phyloP scores from a whole-genome alignment of 2,113 vertebrate genomes.

The Electrona antarctica region DNA sequence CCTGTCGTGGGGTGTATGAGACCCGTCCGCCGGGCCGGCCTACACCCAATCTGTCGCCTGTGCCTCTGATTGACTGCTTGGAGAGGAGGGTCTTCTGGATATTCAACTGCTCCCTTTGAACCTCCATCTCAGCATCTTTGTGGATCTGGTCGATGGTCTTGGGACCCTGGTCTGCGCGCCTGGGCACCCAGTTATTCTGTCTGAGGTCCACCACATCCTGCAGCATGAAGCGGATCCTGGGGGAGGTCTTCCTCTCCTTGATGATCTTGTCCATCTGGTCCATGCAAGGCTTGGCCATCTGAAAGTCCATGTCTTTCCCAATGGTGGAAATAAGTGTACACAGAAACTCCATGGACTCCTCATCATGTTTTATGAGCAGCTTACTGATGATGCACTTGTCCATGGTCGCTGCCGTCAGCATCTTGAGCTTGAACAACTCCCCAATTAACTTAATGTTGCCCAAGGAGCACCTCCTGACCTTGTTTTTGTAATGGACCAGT shows the following conservation, averaged over 20 bases:
- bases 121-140: conserved; percentile 94
- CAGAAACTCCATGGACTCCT: conserved; percentile 96
- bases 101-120: conserved; percentile 93
- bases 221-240: conserved; percentile 97
- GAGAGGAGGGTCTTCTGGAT: conserved; percentile 92
- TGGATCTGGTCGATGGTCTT: conserved; percentile 99
- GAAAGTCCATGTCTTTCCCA: conserved; percentile 97
- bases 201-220: conserved; percentile 94
- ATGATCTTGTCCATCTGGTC: conserved; percentile 99
- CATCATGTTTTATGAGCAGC: conserved; percentile 95
- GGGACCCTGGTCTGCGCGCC: conserved; percentile 93
- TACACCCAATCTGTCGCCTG: conserved; percentile 81
- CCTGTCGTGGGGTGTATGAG: conserved; percentile 66
- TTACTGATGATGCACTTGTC: conserved; percentile 94
- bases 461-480: conserved; percentile 89
- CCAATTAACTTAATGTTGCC: conserved; percentile 99
- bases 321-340: conserved; percentile 95
- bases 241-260: conserved; percentile 95
- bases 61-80: conserved; percentile 83
- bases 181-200: conserved; percentile 93
- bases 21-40: conserved; percentile 69
- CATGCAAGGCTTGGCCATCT: conserved; percentile 97
- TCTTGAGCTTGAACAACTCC: conserved; percentile 98
- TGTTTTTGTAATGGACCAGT: conserved; percentile 86
- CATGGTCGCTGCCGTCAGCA: conserved; percentile 98